Base-by-base conservation (phyloP, 2,797 vertebrate species). In the Vireo griseus region DNA sequence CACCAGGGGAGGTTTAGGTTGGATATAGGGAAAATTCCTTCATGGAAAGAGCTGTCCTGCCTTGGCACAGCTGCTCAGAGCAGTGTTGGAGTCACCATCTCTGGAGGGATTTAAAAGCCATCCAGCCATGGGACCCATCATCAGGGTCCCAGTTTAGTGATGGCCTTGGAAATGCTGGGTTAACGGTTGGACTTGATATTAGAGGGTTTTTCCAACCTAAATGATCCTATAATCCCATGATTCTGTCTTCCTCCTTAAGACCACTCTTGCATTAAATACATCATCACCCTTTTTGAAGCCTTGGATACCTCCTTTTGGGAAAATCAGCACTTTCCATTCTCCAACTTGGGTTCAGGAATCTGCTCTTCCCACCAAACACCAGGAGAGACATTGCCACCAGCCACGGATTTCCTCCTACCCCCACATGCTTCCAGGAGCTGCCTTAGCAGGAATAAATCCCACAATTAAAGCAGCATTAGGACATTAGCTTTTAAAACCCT, bases 381-480 rank as follows among this genome's bases (percentile, higher is more conserved):
- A 48, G n/a, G 13, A 1, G 0, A 86, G 10, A 31, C 14, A 0
- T 29, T 29, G 14, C 16, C 74, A 55, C 35, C 0, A 0, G 16
- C 28, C 44, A 35, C 13, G 0, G 0, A 48, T 63, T 66, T 77
- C 52, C 58, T 76, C 37, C 78, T 16, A 28, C 21, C 40, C n/a
- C 5, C 17, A 11, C 0, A 1, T 4, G 16, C 24, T 59, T 91
- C 81, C 82, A 90, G 67, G 73, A 79, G 19, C 75, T 76, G 69
- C 57, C 40, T 72, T 52, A 82, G 45, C 25, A 67, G 25, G 42
- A 71, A 96, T 92, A 97, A 97, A 97, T 96, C 92, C 21, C 3
- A 68, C 93, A 96, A 96, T 97, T 97, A 97, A 96, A 95, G 44
- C 50, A 73, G 90, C 92, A 94, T 95, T 92, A 95, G 86, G 79